Conservation (phyloP, 30 jellyfish, hydroid and myxozoan genomes). For the Catostylus mosaicus region DNA sequence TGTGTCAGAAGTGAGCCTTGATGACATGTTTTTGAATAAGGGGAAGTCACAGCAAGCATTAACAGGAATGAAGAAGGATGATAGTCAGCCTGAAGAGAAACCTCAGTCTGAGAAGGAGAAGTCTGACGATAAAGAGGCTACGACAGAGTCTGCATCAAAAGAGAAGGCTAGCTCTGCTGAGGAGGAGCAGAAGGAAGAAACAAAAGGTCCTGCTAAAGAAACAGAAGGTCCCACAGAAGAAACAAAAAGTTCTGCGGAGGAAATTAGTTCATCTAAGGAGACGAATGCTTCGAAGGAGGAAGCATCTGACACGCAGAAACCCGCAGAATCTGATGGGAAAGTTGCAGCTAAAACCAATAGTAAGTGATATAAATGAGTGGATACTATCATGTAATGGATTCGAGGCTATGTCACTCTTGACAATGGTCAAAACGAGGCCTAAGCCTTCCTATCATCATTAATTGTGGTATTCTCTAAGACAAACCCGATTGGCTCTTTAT, state of each 20-base stretch:
- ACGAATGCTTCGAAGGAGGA: no score
- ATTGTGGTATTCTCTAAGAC: no score
- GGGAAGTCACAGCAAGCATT: not conserved
- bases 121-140: slow-evolving; percentile 10
- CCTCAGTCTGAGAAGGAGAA: slow-evolving; percentile 1
- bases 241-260: not conserved
- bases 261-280: no score
- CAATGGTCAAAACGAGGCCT: no score
- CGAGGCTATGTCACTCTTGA: no score
- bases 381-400: no score
- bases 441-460: no score
- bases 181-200: not conserved
- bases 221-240: not conserved
- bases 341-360: no score
- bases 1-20: not conserved
- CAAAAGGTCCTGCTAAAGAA: not conserved
- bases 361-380: no score
- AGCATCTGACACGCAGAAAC: no score
- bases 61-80: slow-evolving; percentile 55
- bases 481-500: no score
- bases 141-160: not conserved
- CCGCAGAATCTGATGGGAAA: no score
- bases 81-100: slow-evolving; percentile 22
- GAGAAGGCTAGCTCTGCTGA: slow-evolving; percentile 1
- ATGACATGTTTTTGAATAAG: slow-evolving; percentile 9